These are phyloP conservation scores for Poecilia picta DNA, from an alignment of 2,797 vertebrate species.

Conservation along the genomic window DNA sequence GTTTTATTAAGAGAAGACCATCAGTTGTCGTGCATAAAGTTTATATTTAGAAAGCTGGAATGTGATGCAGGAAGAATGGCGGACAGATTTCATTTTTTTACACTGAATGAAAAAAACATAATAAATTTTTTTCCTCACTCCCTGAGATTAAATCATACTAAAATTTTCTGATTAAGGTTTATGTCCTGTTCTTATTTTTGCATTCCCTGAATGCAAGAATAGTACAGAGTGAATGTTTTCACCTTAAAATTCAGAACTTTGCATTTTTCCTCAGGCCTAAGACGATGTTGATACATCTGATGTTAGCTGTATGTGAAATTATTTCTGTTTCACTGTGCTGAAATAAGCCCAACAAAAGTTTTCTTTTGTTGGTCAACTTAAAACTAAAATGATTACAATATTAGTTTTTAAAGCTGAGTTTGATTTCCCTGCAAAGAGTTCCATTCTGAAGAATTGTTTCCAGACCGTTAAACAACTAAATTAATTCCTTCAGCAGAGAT, in stretches of 20 bases:
- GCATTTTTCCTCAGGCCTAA: too few species aligned
- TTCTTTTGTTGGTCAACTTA: background rate
- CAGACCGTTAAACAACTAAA: conserved; percentile 43
- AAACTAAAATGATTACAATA: conserved; percentile 18
- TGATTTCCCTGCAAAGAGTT: conserved; percentile 30
- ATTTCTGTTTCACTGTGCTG: background rate
- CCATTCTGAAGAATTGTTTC: conserved; percentile 32
- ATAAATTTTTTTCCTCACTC: background rate
- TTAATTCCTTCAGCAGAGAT: conserved; percentile 28
- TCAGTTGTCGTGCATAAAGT: conserved; percentile 19
- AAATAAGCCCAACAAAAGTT: too few species aligned
- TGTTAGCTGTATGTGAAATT: background rate
- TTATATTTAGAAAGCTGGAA: conserved; percentile 13
- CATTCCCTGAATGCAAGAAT: background rate
- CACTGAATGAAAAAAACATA: background rate
- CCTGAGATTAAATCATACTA: background rate
- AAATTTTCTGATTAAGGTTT: background rate
- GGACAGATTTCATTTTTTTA: background rate
- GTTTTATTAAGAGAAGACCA: conserved; percentile 40
- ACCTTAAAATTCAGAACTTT: background rate
- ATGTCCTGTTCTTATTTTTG: background rate
- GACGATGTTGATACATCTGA: background rate
- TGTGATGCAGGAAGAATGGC: conserved; percentile 9
- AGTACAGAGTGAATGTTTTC: too few species aligned
- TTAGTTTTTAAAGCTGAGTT: conserved; percentile 7